Base-by-base conservation (phyloP, 2,797 vertebrate genomes). In the Hemibagrus guttatus region DNA sequence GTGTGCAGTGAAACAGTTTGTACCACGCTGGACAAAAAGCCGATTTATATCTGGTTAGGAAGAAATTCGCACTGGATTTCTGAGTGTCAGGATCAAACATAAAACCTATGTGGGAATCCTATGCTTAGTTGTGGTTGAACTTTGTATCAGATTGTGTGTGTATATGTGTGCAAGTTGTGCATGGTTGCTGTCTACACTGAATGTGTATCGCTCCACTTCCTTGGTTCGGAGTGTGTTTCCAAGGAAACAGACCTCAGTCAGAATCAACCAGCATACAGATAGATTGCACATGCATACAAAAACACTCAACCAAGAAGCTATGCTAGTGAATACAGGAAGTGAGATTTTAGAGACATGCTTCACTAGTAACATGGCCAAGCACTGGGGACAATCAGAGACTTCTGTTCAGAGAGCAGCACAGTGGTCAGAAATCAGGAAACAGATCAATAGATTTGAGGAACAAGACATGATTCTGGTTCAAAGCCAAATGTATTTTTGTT, bases 161-260 rank as follows among this genome's bases (percentile, higher is more conserved):
- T 75, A 21, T 58, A 28, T 6, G 26, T 28, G 58, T 16, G 21
- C 63, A 64, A 16, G 59, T n/a, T 5, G 58, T 28, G 42, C 61
- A 28, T 46, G 13, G 13, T 13, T 64, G 13, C 35, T 66, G 16
- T 19, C 42, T 64, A 61, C 39, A 82, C 1, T 63, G 61, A 82
- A 82, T 66, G 80, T 66, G 80, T 66, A 82, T 82, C 7, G 23
- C n/a, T 82, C 17, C 61, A 82, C n/a, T 66, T 64, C 23, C 61
- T 28, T 49, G 26, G 26, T 82, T 66, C 8, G 3, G 59, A 42
- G 23, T 82, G 58, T 46, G 80, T 82, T 82, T 82, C 80, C 80
- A 66, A 82, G 80, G 80, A 82, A 66, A 82, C 80, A 66, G 61
- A 31, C 42, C 66, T 82, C 54, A 49, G 80, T 82, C 26, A 66